These are phyloP conservation scores for Hydrolagus affinis DNA, from an alignment of 2,113 vertebrate genomes.

Conservation along the genomic window DNA sequence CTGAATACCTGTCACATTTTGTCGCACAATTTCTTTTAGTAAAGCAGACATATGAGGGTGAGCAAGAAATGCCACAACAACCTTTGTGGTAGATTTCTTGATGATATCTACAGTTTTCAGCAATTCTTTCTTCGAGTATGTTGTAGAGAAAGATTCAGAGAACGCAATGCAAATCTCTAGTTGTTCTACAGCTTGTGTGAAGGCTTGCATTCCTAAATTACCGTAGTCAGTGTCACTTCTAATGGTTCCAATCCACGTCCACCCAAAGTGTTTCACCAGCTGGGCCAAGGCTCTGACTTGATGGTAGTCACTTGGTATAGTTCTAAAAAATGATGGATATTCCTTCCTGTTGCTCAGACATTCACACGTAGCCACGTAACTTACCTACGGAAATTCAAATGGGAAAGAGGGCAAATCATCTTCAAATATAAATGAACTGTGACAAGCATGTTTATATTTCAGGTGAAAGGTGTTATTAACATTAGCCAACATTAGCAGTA, in stretches of 20 bases:
- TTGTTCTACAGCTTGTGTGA: background rate
- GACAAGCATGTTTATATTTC: no score
- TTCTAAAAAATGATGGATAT: conserved; percentile 29
- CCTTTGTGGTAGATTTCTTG: background rate
- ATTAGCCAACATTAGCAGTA: no score
- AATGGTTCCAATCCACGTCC: conserved; percentile 50
- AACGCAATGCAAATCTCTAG: conserved; percentile 18
- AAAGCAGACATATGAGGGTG: background rate
- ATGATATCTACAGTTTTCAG: conserved; percentile 35
- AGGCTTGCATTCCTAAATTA: conserved; percentile 46
- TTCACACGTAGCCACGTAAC: conserved; percentile 27
- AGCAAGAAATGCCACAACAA: conserved; percentile 4
- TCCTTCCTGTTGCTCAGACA: background rate
- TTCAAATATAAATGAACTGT: no score
- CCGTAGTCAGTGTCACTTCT: conserved; percentile 56
- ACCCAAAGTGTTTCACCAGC: conserved; percentile 43
- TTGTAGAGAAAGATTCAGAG: conserved; percentile 39
- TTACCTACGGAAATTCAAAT: background rate
- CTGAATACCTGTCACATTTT: conserved; percentile 21
- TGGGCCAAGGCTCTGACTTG: conserved; percentile 36
- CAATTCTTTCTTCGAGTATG: conserved; percentile 32
- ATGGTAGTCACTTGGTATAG: conserved; percentile 33
- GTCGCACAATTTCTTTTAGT: background rate
- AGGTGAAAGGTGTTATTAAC: no score
- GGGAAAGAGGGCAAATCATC: no score